Percentiles rank a stretch among this genome's conserved stretches.
phyloP scores from a whole-genome alignment of 1,140 invertebrate genomes.

The Ganaspis sp. region DNA sequence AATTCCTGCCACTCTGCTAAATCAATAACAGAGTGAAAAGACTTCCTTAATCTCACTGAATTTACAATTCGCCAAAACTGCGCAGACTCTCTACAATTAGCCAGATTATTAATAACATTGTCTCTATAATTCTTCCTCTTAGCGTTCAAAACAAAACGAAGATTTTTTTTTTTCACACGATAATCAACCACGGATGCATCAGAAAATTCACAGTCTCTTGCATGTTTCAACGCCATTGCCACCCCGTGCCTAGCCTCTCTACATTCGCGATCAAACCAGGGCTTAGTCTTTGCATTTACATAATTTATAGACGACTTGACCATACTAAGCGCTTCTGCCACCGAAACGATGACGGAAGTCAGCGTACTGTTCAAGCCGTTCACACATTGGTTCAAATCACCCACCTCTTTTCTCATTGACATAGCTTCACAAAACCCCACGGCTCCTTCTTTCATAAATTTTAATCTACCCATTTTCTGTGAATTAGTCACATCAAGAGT shows the following conservation, averaged over 20 bases:
- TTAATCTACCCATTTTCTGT: not conserved
- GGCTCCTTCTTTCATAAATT: not conserved
- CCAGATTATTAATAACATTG: not conserved
- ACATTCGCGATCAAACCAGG: not conserved
- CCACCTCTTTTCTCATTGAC: not conserved
- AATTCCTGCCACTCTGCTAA: not conserved
- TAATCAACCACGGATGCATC: no score
- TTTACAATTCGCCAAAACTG: not conserved
- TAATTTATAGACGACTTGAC: not conserved
- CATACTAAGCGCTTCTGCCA: not conserved
- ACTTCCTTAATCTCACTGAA: not conserved
- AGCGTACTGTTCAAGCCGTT: not conserved
- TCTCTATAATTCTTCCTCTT: not conserved
- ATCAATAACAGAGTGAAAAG: not conserved
- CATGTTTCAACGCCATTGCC: not conserved
- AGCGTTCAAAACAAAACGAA: not conserved
- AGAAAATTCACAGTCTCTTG: not conserved
- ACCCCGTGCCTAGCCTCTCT: not conserved
- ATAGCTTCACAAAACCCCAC: not conserved
- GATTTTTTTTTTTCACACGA: no score
- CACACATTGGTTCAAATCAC: not conserved
- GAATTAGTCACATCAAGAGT: not conserved
- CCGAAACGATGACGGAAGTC: not conserved
- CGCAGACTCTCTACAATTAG: not conserved
- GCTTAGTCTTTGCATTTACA: not conserved